Percentiles rank a stretch among this genome's conserved stretches.
Conservation (phyloP, 2,113 vertebrate genomes). For the Accipiter cooperii region DNA sequence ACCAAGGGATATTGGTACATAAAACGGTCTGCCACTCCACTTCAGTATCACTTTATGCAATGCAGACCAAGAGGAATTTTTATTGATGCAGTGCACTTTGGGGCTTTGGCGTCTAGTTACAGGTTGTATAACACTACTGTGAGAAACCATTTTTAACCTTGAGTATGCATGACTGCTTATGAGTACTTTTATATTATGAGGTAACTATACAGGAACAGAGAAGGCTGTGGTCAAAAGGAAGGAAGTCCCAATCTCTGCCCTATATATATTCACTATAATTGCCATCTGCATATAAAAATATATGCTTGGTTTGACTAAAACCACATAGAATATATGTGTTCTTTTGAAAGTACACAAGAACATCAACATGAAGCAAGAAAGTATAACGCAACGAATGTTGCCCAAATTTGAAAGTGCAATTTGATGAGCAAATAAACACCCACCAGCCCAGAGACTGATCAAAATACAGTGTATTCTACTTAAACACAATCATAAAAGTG, state of each 20-base stretch:
- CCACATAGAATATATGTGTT: neutral
- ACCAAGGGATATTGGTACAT: neutral
- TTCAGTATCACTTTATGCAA: neutral
- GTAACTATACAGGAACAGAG: constrained; percentile 4
- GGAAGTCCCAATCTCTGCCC: constrained; percentile 10
- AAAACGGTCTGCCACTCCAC: neutral
- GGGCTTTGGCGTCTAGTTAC: constrained; percentile 29
- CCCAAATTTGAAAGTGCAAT: neutral
- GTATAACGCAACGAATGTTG: neutral
- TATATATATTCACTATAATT: constrained; percentile 7
- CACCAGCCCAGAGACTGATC: neutral
- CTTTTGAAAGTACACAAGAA: neutral
- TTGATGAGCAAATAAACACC: neutral
- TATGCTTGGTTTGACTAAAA: neutral
- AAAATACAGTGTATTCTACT: neutral
- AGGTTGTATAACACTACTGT: neutral
- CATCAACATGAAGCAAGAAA: neutral
- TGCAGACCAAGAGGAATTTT: constrained; percentile 8
- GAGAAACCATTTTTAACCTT: constrained; percentile 14
- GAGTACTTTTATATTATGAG: constrained; percentile 3
- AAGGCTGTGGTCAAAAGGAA: neutral
- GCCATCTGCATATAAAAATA: neutral
- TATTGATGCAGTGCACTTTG: constrained; percentile 34
- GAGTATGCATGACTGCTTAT: neutral
- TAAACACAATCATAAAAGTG: neutral